phyloP scores from a whole-genome alignment of 2,113 vertebrate species.

The Myotis brandtii region DNA sequence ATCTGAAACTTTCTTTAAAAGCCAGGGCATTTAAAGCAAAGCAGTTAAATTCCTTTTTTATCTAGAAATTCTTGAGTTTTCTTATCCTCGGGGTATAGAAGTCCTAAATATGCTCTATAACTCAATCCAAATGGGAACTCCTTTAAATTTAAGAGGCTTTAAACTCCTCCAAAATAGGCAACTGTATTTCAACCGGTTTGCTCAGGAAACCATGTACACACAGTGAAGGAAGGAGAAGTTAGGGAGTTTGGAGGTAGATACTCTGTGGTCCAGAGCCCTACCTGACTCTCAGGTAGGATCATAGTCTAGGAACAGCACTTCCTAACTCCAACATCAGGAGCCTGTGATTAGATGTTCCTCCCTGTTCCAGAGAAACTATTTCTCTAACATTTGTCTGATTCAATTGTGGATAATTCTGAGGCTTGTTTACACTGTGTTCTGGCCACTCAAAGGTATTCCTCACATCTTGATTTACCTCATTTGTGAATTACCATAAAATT shows the following conservation, averaged over 20 bases:
- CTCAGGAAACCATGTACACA: not conserved
- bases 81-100: not conserved
- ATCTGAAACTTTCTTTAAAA: not conserved
- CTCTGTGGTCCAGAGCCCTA: not conserved
- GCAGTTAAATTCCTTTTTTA: not conserved
- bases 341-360: not conserved
- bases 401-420: not conserved
- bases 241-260: not conserved
- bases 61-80: constrained; percentile 1
- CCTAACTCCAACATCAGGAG: not conserved
- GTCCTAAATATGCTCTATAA: not conserved
- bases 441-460: not conserved
- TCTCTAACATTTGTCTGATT: not conserved
- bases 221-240: not conserved
- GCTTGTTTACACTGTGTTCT: not conserved
- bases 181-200: not conserved
- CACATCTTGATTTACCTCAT: constrained; percentile 21
- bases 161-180: not conserved
- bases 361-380: not conserved
- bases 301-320: not conserved
- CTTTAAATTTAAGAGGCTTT: not conserved
- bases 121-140: not conserved
- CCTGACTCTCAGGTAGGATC: not conserved
- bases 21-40: not conserved
- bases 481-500: not conserved